Evolutionary conservation across 2,888 invertebrate genomes (phyloP).

Genomic region (Rhingia rostrata): DNA sequence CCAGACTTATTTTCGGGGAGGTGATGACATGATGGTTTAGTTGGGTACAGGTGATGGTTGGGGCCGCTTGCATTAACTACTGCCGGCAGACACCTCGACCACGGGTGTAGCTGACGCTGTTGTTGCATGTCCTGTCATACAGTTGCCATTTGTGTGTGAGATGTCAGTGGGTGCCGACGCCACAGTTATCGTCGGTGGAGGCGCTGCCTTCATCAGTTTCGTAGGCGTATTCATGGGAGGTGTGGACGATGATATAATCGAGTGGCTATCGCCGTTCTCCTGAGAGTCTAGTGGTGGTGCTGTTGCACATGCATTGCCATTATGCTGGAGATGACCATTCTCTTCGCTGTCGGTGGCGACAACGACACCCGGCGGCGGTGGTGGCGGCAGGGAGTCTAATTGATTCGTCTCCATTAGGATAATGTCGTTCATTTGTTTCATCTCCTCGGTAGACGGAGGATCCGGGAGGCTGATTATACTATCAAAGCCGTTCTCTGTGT

Average conservation of each 20-base stretch:
- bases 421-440: constrained; percentile 81
- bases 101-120: constrained; percentile 54
- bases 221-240: constrained; percentile 55
- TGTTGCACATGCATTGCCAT: constrained; percentile 45
- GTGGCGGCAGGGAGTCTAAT: constrained; percentile 82
- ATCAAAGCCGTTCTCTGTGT: constrained; percentile 80
- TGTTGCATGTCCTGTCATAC: constrained; percentile 71
- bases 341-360: background rate
- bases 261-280: constrained; percentile 63
- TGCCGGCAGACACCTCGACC: constrained; percentile 73
- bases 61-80: constrained; percentile 75
- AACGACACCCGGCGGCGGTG: constrained; percentile 79
- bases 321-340: constrained; percentile 40
- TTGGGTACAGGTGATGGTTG: constrained; percentile 17
- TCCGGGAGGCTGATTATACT: constrained; percentile 82
- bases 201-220: constrained; percentile 47
- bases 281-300: constrained; percentile 9
- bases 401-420: constrained; percentile 80
- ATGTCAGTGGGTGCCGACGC: constrained; percentile 51
- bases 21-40: background rate
- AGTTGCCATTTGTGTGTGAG: constrained; percentile 63
- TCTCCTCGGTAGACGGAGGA: constrained; percentile 82
- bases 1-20: constrained; percentile 10
- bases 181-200: constrained; percentile 64
- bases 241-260: constrained; percentile 43